A percentile compares a stretch with the other conserved stretches of the same genome.
These are phyloP conservation scores for Notarius quadriscutis DNA, from an alignment of 2,113 vertebrate species.

Conservation along the genomic window DNA sequence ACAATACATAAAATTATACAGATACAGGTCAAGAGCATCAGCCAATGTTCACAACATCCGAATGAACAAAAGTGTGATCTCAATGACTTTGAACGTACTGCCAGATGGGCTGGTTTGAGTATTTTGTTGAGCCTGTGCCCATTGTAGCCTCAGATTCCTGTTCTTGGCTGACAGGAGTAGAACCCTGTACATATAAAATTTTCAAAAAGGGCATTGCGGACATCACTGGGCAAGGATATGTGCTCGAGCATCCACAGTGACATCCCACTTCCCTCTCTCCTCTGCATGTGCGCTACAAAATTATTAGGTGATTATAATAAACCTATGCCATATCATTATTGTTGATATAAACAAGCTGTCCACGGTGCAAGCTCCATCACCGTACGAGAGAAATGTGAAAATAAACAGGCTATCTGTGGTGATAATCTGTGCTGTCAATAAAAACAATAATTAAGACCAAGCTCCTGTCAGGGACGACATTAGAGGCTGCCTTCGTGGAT, in stretches of 20 bases:
- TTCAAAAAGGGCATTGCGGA: neutral
- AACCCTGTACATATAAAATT: neutral
- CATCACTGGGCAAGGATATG: conserved; percentile 1
- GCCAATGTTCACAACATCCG: neutral
- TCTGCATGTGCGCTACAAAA: neutral
- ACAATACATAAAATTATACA: neutral
- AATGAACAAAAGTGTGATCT: neutral
- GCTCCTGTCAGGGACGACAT: conserved; percentile 21
- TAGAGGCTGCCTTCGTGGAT: neutral
- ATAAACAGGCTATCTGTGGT: conserved; percentile 27
- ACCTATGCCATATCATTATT: neutral
- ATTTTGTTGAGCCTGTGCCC: neutral
- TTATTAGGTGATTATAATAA: neutral
- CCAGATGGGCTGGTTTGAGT: neutral
- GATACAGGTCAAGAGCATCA: neutral
- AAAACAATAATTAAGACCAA: conserved; percentile 45
- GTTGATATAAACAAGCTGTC: neutral
- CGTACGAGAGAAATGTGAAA: neutral
- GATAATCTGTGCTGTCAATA: conserved; percentile 38
- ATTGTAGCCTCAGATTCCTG: neutral
- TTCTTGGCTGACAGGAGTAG: neutral
- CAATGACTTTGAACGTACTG: neutral
- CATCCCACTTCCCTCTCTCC: neutral
- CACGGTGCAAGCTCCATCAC: neutral
- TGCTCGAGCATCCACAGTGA: neutral